Base-by-base conservation (phyloP, 37 sponge, comb jelly and placozoan genomes). In the Trichoplax adhaerens region DNA sequence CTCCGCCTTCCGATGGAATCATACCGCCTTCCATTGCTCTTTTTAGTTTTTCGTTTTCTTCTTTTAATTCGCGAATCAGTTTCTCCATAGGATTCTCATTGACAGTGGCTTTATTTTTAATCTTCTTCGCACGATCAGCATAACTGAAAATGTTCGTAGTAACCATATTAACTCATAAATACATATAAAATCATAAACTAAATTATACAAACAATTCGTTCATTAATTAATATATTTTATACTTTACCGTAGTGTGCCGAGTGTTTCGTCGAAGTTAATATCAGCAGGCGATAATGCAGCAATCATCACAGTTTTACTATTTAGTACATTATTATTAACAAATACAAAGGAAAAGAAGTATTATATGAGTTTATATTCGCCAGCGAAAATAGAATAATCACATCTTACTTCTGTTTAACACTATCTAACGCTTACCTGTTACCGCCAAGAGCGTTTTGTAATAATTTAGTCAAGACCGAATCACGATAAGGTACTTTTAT, bases 241-340 rank as follows among this genome's bases (percentile, higher is more conserved):
- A n/a, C 12, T 60, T 0, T 5, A 71, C 73, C 79, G 62, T 3
- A 78, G 79, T 12, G 79, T 78, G 2, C 73, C 65, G 12, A 78
- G 48, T 54, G 79, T 78, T 54, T 78, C 79, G 64, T 73, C 72
- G 57, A 63, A 75, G 79, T 78, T 78, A 58, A 78, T 78, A 65
- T 78, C 79, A 78, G 79, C 79, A 6, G 79, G 79, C 51, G 73
- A 77, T n/a, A 78, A 52, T 3, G 79, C 79, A 46, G 79, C 79
- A 10, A 78, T 78, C 79, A 78, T 78, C 48, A 78, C 72, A 50
- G 79, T 78, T 61, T 78, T 78, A 55, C 79, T 78, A 67, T 5
- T 47, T 5, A 71, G 10, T 52, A 29, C 29, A 29, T 29, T 29
- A 29, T 29, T 29, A 29, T 29, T 29, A 29, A 29, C 59, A 71